Evolutionary conservation across 2,888 invertebrate genomes (phyloP), one percentile per base, ranked within the genome.

Genomic region (Allacma fusca): DNA sequence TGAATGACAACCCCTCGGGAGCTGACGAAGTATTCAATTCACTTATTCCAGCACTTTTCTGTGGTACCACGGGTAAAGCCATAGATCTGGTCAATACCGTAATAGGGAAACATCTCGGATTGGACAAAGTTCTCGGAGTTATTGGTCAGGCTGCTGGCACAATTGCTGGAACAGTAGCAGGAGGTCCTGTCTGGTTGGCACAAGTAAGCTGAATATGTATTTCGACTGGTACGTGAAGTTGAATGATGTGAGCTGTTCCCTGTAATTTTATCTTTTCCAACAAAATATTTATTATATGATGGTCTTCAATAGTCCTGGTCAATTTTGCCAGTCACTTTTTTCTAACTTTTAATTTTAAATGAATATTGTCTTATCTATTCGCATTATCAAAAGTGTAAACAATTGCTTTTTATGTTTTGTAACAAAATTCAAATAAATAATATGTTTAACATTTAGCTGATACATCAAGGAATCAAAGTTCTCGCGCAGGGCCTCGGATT

Each of bases 401-500:
- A n/a, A n/a, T n/a, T n/a, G n/a, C n/a, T n/a, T n/a, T n/a, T n/a
- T n/a, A n/a, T n/a, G n/a, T n/a, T n/a, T n/a, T n/a, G n/a, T n/a
- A n/a, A n/a, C n/a, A n/a, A n/a, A n/a, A n/a, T n/a, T n/a, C 7
- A 21, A 23, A 59, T 19, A 59, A 7, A 21, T 59, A 59, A 59
- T 59, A 59, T 59, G 5, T 59, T 59, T 13, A 12, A 21, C 19
- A 59, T 7, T 24, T 65, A 67, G 67, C 26, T 67, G 13, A 28
- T 28, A 23, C 23, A 67, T 28, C 67, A 67, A 67, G 67, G 67
- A 19, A 24, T 67, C 9, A 67, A 67, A 24, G 67, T 67, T 19
- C 5, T 67, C 19, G 67, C 7, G 9, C 24, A 21, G 19, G 24
- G 12, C 5, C 4, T 19, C 2, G 67, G 67, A 19, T 9, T 67